Evolutionary conservation across 2,888 invertebrate genomes (phyloP).

Genomic region (Cosmia trapezina): DNA sequence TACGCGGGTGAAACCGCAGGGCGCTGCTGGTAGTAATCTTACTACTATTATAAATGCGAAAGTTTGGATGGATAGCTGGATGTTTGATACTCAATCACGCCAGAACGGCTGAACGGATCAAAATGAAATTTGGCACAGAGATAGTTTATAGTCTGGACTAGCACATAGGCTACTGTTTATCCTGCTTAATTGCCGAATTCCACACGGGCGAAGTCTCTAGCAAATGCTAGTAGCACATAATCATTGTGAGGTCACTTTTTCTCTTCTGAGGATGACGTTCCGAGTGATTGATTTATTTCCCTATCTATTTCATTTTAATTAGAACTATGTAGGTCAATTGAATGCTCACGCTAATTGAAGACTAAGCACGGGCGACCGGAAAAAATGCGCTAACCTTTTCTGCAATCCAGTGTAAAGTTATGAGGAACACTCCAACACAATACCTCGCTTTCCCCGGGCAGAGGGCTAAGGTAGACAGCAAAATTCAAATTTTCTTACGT

Average conservation of each 20-base stretch:
- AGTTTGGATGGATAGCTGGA: too few species aligned
- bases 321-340: neutral
- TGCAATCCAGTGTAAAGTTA: neutral
- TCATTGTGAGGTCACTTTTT: neutral
- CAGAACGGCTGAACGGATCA: too few species aligned
- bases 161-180: too few species aligned
- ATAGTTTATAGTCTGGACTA: too few species aligned
- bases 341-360: conserved; percentile 3
- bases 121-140: too few species aligned
- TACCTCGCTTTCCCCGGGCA: neutral
- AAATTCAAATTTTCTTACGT: too few species aligned
- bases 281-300: neutral
- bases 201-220: too few species aligned
- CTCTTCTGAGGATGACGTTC: neutral
- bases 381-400: neutral
- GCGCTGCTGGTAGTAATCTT: too few species aligned
- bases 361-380: neutral
- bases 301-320: conserved; percentile 10
- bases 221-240: neutral
- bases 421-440: neutral
- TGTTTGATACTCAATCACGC: too few species aligned
- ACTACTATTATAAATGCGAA: too few species aligned
- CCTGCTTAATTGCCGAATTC: too few species aligned
- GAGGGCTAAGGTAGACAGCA: neutral
- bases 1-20: too few species aligned